These are phyloP conservation scores for Conus betulinus DNA, from an alignment of 1,140 invertebrate species.

Conservation along the genomic window DNA sequence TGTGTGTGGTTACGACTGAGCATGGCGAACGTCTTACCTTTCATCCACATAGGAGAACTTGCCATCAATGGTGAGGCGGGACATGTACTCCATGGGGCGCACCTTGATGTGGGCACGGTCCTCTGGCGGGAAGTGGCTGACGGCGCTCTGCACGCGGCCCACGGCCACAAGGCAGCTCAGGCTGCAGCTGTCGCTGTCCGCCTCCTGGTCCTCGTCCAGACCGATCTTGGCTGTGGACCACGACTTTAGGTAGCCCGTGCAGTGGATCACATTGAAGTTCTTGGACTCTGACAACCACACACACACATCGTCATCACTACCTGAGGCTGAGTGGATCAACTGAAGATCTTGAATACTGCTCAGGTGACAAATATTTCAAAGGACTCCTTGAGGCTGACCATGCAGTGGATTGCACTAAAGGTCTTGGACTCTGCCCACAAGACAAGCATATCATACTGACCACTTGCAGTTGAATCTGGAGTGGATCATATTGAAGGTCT, in stretches of 20 bases:
- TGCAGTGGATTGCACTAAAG: too few species aligned
- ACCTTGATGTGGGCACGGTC: constrained; percentile 52
- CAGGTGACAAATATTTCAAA: too few species aligned
- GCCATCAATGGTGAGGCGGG: constrained; percentile 79
- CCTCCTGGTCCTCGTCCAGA: constrained; percentile 79
- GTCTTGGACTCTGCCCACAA: too few species aligned
- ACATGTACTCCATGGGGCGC: constrained; percentile 82
- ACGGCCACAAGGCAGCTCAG: constrained; percentile 86
- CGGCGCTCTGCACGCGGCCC: constrained; percentile 81
- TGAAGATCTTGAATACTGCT: too few species aligned
- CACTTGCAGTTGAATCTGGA: too few species aligned
- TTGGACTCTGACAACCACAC: constrained; percentile 80
- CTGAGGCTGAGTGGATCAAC: not conserved
- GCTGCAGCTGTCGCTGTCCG: constrained; percentile 86
- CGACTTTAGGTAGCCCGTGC: constrained; percentile 93
- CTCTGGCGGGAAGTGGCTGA: constrained; percentile 55
- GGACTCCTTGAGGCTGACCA: too few species aligned
- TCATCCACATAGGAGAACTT: constrained; percentile 83
- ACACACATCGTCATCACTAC: not conserved
- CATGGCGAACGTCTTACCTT: constrained; percentile 76
- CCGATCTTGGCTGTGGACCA: constrained; percentile 88
- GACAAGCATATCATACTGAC: too few species aligned
- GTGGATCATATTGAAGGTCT: too few species aligned
- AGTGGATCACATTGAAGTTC: constrained; percentile 87
- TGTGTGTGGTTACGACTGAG: not conserved